Base-by-base conservation (phyloP, 2,113 vertebrate species). In the Tretioscincus oriximinensis region DNA sequence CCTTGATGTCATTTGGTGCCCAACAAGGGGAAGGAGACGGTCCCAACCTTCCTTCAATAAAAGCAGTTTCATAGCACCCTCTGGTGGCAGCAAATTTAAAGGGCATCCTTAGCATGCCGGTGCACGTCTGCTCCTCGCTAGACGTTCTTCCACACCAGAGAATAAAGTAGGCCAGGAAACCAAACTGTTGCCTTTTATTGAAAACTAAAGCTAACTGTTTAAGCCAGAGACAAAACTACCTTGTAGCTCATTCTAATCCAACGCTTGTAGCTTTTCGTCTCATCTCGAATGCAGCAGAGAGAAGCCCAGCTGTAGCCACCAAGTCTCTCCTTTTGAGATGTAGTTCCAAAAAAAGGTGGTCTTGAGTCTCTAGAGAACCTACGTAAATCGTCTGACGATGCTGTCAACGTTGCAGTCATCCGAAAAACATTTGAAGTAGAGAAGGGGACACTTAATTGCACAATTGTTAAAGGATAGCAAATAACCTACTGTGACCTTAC, bases 361-460 rank as follows among this genome's bases (percentile, higher is more conserved):
- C 66, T 80, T 72, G 58, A 24, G 45, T 63, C 22, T 64, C 35
- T 45, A 3, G 3, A 47, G n/a, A 22, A 86, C 85, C 82, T 92
- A 76, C 65, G 85, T 90, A 88, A 92, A 91, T 90, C 92, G 85
- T 88, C 88, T 87, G 84, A 90, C 83, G 82, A 31, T 90, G 90
- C 87, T 83, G 84, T 20, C 0, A 88, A 88, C 84, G 88, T 89
- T 87, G 88, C 90, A 83, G 69, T 64, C 2, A 0, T 77, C 78
- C 31, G 2, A 84, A 85, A 80, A 87, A 83, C 84, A 87, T 80
- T 26, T 0, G 70, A 88, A 78, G 71, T 71, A 81, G 82, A 89
- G 79, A 85, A 86, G 82, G 86, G 84, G 85, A 73, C 77, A 1
- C 1, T 77, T 76, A 83, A 77, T 78, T 80, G 86, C 67, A 66